Evolutionary conservation across 2,113 vertebrate species (phyloP), one percentile per base, ranked within the genome.

Genomic region (Nerophis ophidion): DNA sequence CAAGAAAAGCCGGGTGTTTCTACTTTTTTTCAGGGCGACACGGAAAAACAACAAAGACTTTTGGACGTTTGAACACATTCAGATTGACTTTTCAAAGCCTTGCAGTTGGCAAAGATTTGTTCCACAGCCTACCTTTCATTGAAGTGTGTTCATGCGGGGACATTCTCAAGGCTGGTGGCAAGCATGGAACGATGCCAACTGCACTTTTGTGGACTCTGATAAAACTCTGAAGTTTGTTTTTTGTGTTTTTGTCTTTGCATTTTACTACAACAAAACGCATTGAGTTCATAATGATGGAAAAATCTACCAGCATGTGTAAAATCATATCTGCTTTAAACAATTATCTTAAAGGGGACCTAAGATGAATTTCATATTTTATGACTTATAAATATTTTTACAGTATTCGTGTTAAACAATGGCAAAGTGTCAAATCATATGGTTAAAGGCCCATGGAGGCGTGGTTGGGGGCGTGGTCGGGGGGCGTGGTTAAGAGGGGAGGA

Each of bases 51-150:
- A 57, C 7, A 46, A 57, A 57, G 40, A 12, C 7, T 26, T 57
- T 26, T 14, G 38, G n/a, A 57, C 56, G 19, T 9, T 57, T 55
- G 14, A 57, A 57, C 40, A 45, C 42, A 45, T 45, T 44, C 38
- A 45, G 17, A 19, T 15, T 57, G 17, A 57, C 42, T 46, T 57
- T 57, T 57, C 55, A 44, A 44, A 57, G 55, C 38, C n/a, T 19
- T 14, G 15, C 52, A 38, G 38, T 17, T 57, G 6, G 40, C 38
- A 16, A 17, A 19, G 38, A 45, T 44, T 53, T 53, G 51, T 46
- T 26, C 33, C 55, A 26, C 16, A 45, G 16, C 44, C 11, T 17
- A 26, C 19, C 36, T 26, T 57, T 57, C 40, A 57, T 17, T 44
- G 10, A 13, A 19, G 42, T 57, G 40, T 42, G 40, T 40, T 42